A percentile compares a stretch with the other conserved stretches of the same genome.
Conservation (phyloP, 1,140 invertebrate species). For the Grapholita molesta region DNA sequence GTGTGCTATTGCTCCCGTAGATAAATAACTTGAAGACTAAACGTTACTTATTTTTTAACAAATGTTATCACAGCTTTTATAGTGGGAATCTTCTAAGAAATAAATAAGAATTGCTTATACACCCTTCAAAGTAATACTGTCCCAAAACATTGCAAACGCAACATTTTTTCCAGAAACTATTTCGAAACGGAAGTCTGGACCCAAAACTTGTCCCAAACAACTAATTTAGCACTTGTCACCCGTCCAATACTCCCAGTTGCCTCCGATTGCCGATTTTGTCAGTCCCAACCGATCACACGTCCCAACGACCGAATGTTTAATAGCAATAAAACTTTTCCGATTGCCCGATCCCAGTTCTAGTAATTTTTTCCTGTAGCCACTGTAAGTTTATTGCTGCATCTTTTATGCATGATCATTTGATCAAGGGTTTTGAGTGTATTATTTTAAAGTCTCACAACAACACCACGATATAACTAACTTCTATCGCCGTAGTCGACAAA, state of each 20-base stretch:
- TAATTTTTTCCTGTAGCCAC: neutral
- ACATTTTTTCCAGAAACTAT: slow-evolving; percentile 9
- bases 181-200: neutral
- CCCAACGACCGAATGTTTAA: slow-evolving; percentile 6
- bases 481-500: too few relatives aligned
- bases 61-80: too few relatives aligned
- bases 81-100: too few relatives aligned
- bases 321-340: slow-evolving; percentile 16
- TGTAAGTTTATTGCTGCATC: neutral
- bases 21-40: too few relatives aligned
- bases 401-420: neutral
- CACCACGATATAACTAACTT: too few relatives aligned
- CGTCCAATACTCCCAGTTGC: slow-evolving; percentile 1
- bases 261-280: slow-evolving; percentile 5
- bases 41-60: too few relatives aligned
- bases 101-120: neutral
- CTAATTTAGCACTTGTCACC: slow-evolving; percentile 11
- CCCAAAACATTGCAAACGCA: neutral
- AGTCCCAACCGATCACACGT: slow-evolving; percentile 6
- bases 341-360: neutral
- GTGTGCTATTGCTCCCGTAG: too few relatives aligned
- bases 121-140: too few relatives aligned
- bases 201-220: slow-evolving; percentile 15
- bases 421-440: neutral
- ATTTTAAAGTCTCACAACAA: neutral